Evolutionary conservation across 1,140 invertebrate species (phyloP).

Genomic region (Polypedilum vanderplanki): DNA sequence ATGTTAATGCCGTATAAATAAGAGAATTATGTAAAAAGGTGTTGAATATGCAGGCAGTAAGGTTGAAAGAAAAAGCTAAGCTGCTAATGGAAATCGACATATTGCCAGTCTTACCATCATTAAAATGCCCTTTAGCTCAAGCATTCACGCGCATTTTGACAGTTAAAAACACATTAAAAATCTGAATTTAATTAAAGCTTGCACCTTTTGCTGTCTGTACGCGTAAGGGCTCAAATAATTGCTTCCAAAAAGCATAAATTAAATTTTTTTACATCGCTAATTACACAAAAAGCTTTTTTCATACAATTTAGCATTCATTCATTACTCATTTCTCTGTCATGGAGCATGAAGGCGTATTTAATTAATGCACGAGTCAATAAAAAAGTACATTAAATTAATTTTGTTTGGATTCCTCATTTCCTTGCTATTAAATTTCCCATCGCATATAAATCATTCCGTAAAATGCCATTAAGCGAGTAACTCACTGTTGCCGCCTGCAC

Average conservation of each 20-base stretch:
- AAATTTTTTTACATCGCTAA: constrained; percentile 20
- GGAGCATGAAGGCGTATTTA: neutral
- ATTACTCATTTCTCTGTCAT: neutral
- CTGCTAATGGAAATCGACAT: constrained; percentile 25
- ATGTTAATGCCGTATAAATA: neutral
- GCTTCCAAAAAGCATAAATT: neutral
- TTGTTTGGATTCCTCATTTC: neutral
- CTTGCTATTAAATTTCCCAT: no score
- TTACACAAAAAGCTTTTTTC: constrained; percentile 12
- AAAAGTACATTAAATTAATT: constrained; percentile 16
- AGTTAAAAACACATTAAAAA: neutral
- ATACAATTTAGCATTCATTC: constrained; percentile 13
- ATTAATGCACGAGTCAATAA: constrained; percentile 21
- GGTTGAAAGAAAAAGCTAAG: neutral
- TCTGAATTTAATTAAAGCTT: constrained; percentile 17
- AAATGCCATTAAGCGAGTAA: no score
- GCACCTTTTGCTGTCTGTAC: neutral
- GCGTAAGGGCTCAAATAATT: neutral
- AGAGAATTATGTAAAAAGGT: constrained; percentile 4
- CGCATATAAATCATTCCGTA: no score
- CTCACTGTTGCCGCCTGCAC: no score
- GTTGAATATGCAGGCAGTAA: neutral
- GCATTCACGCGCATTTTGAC: neutral
- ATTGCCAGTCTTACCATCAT: neutral
- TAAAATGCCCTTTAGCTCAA: neutral